These are phyloP conservation scores for Leucoraja erinaceus DNA, from an alignment of 2,113 vertebrate species.

Conservation along the genomic window DNA sequence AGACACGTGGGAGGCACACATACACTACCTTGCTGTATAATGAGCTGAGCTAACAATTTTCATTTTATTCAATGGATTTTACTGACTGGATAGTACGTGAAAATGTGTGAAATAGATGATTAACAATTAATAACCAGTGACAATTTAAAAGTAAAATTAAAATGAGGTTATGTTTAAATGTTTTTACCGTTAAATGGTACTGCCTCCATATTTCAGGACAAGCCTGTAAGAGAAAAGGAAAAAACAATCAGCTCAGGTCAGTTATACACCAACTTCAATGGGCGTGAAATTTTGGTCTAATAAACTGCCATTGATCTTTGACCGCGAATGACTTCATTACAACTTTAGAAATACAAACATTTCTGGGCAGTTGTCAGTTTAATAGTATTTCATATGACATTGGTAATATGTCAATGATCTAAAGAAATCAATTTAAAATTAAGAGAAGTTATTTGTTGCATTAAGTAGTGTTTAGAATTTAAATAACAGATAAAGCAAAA, in stretches of 20 bases:
- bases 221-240: slow-evolving; percentile 56
- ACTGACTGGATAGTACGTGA: background rate
- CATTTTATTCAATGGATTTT: slow-evolving; percentile 2
- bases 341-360: slow-evolving; percentile 12
- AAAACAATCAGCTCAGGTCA: slow-evolving; percentile 7
- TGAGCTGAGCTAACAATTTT: background rate
- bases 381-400: background rate
- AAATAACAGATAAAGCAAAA: background rate
- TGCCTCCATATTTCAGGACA: slow-evolving; percentile 98
- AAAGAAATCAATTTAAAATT: background rate
- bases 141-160: background rate
- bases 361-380: background rate
- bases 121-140: background rate
- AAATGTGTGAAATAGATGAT: background rate
- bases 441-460: background rate
- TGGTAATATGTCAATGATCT: background rate
- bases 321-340: background rate
- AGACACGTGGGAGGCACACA: background rate
- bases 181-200: slow-evolving; percentile 92
- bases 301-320: background rate
- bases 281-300: background rate
- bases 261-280: background rate
- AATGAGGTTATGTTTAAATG: slow-evolving; percentile 47
- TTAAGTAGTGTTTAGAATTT: background rate
- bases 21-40: background rate